Evolutionary conservation across 23 tunicate species (phyloP), one percentile per base, ranked within the genome.

Genomic region (Botrylloides violaceus): DNA sequence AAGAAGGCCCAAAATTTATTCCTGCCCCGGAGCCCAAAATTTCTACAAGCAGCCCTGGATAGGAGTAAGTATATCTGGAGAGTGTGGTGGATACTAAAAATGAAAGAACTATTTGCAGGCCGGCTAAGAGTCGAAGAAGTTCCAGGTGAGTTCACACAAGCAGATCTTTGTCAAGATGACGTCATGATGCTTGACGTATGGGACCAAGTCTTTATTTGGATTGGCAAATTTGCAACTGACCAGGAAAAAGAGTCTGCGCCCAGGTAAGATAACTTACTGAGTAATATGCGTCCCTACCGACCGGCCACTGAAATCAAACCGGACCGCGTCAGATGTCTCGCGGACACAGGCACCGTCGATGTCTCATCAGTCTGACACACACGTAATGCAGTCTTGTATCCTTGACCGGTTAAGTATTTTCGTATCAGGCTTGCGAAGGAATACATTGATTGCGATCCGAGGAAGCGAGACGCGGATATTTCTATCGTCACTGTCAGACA

Each of bases 121-220:
- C 64, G 66, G n/a, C 68, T 95, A 43, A 32, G 26, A 29, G 73
- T 95, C 35, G 99, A 95, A 32, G 96, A 95, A 63, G 71, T 95
- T 49, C 92, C 96, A 0, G 99, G 95, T 5, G 99, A 87, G 33
- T 95, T 95, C 60, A 61, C 96, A 2, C 99, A 95, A 66, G 65
- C 80, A 29, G 99, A 95, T 79, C 79, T 95, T 7, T 80, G 84
- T 29, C 63, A 71, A 21, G 99, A 95, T 75, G 99, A 95, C 77
- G 96, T 95, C 76, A 95, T 95, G 99, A 95, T 95, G 95, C 58
- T 95, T 50, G 99, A 95, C 35, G 80, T 76, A 5, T 90, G 96
- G 86, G 80, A 79, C 32, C 79, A 77, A 36, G 81, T 95, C 7
- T 95, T 76, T 49, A 72, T 95, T 29, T 95, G 99, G 99, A 87